Percentiles rank a stretch among this genome's conserved stretches.
Evolutionary conservation across 2,888 invertebrate genomes (phyloP).

Genomic region (Ophion costatus): DNA sequence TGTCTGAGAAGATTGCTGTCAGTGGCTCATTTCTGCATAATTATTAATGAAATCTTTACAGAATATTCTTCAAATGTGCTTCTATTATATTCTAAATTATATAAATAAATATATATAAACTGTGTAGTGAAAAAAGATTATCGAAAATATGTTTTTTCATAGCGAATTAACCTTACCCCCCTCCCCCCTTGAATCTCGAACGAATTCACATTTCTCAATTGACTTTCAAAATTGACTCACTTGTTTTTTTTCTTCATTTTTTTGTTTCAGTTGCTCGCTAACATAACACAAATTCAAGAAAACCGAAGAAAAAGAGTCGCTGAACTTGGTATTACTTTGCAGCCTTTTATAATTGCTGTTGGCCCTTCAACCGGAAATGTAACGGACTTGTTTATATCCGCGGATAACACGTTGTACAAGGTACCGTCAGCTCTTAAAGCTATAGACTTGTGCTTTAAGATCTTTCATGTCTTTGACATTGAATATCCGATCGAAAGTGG

Average conservation of each 20-base stretch:
- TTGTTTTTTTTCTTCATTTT: neutral
- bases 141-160: too few relatives aligned
- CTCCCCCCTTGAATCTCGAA: neutral
- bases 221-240: neutral
- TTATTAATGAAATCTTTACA: too few relatives aligned
- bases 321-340: too few relatives aligned
- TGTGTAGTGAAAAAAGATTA: too few relatives aligned
- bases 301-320: conserved; percentile 1
- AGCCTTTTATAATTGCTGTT: conserved; percentile 37
- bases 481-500: conserved; percentile 32
- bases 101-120: too few relatives aligned
- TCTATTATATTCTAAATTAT: too few relatives aligned
- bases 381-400: conserved; percentile 20
- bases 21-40: too few relatives aligned
- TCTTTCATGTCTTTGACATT: conserved; percentile 27
- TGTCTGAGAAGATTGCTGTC: too few relatives aligned
- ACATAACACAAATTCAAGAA: conserved; percentile 15
- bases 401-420: conserved; percentile 29
- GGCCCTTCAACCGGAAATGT: neutral
- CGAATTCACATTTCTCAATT: neutral
- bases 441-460: conserved; percentile 33
- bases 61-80: too few relatives aligned
- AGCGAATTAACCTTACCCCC: too few relatives aligned
- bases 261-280: conserved; percentile 10
- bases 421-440: conserved; percentile 39